Evolutionary conservation across 2,113 vertebrate genomes (phyloP).

Genomic region (Collichthys lucidus): DNA sequence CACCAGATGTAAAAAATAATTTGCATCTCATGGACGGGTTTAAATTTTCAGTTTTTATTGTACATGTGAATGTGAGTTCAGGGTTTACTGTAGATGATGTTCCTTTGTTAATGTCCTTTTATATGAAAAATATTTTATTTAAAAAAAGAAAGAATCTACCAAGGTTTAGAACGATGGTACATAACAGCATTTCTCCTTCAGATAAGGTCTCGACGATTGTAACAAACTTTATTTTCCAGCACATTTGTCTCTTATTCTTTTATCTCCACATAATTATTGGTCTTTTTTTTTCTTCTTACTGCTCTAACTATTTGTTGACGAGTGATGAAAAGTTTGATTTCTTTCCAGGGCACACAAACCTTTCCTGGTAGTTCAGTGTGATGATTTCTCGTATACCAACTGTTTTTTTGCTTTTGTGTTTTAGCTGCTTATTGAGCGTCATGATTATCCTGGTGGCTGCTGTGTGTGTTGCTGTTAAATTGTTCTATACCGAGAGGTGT

Average conservation of each 20-base stretch:
- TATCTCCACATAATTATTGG: too few relatives aligned
- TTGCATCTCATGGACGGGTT: background rate
- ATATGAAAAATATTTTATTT: too few relatives aligned
- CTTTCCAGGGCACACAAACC: background rate
- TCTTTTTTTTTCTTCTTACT: too few relatives aligned
- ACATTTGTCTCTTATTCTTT: background rate
- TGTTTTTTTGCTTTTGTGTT: background rate
- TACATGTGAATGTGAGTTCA: too few relatives aligned
- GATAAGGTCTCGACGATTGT: background rate
- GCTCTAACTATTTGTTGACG: background rate
- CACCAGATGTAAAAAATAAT: background rate
- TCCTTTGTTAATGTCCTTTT: too few relatives aligned
- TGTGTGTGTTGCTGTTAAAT: background rate
- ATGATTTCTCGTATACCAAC: background rate
- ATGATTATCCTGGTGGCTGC: background rate
- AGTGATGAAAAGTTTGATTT: background rate
- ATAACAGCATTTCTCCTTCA: background rate
- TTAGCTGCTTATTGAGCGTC: background rate
- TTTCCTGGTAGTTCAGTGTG: background rate
- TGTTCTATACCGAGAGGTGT: background rate
- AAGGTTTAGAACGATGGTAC: background rate
- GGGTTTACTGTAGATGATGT: too few relatives aligned
- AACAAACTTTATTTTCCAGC: background rate
- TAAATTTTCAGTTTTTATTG: too few relatives aligned
- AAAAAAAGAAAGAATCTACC: too few relatives aligned